Percentiles rank a stretch among this genome's conserved stretches.
These are phyloP conservation scores for Drosophila pachea DNA, from an alignment of 1,140 invertebrate species.

Conservation along the genomic window DNA sequence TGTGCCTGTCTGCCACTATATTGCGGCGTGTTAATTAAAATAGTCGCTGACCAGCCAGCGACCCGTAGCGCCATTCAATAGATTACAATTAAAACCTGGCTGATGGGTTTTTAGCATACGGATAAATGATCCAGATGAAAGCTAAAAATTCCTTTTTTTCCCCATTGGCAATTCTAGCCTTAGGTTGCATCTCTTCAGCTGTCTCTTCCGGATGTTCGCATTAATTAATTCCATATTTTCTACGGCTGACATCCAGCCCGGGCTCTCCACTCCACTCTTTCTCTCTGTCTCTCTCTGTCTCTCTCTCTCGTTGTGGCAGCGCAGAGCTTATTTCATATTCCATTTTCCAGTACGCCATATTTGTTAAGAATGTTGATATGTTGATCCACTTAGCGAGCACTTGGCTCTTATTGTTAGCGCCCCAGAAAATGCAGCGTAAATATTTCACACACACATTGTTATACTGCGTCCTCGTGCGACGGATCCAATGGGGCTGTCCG, in stretches of 20 bases:
- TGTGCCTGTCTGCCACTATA: not conserved
- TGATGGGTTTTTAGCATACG: not conserved
- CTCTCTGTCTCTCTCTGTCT: not conserved
- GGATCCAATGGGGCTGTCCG: not conserved
- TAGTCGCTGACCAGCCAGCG: not conserved
- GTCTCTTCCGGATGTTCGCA: not conserved
- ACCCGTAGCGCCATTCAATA: not conserved
- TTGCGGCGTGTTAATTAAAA: slow-evolving; percentile 29
- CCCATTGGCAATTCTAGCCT: not conserved
- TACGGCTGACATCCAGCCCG: not conserved
- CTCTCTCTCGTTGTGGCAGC: not conserved
- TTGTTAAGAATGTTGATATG: slow-evolving; percentile 38
- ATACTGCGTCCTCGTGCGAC: slow-evolving; percentile 5
- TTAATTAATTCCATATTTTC: slow-evolving; percentile 1
- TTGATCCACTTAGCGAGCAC: slow-evolving; percentile 43
- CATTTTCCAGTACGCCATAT: slow-evolving; percentile 3
- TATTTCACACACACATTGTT: slow-evolving; percentile 3
- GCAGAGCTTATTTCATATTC: not conserved
- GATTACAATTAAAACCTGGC: slow-evolving; percentile 2
- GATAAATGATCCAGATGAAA: not conserved
- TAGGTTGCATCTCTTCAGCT: not conserved
- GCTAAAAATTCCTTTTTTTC: too few relatives aligned
- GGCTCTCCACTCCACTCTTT: not conserved
- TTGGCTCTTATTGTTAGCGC: slow-evolving; percentile 34
- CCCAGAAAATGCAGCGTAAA: slow-evolving; percentile 20